Conservation (phyloP, 1,140 invertebrate species). For the Thaumetopoea pityocampa region DNA sequence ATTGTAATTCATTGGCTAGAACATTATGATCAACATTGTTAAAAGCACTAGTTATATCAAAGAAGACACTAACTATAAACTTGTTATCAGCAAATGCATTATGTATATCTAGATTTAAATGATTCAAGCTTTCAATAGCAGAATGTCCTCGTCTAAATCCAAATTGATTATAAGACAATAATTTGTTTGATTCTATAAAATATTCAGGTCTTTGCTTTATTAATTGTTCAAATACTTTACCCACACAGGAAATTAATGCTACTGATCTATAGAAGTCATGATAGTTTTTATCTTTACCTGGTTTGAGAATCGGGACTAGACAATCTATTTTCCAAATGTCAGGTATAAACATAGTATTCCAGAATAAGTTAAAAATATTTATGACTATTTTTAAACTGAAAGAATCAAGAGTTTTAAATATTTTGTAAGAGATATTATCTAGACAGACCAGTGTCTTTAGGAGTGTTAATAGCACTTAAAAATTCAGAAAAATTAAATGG, state of each 20-base stretch:
- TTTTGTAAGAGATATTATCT: slow-evolving; percentile 21
- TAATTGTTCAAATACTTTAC: slow-evolving; percentile 24
- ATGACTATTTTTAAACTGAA: slow-evolving; percentile 4
- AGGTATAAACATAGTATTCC: too few relatives aligned
- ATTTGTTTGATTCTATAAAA: slow-evolving; percentile 18
- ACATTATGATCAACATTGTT: slow-evolving; percentile 22
- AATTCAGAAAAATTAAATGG: slow-evolving; percentile 17
- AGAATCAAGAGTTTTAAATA: slow-evolving; percentile 16
- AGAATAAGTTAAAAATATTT: slow-evolving; percentile 20
- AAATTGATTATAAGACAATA: slow-evolving; percentile 23
- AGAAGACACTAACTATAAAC: slow-evolving; percentile 9
- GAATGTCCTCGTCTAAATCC: slow-evolving; percentile 21
- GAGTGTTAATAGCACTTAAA: slow-evolving; percentile 15
- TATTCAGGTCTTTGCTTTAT: slow-evolving; percentile 21
- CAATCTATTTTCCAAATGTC: slow-evolving; percentile 1
- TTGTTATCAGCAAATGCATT: slow-evolving; percentile 5
- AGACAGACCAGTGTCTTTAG: slow-evolving; percentile 22
- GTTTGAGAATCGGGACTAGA: neutral
- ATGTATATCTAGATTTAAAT: slow-evolving; percentile 18
- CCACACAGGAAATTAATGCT: slow-evolving; percentile 19
- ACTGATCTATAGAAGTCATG: slow-evolving; percentile 18
- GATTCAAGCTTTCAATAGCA: slow-evolving; percentile 10
- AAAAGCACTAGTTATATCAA: slow-evolving; percentile 22
- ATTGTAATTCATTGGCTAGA: slow-evolving; percentile 6
- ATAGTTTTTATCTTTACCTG: neutral